These are phyloP conservation scores for Drosophila pachea DNA, from an alignment of 1,140 invertebrate species.

Conservation along the genomic window DNA sequence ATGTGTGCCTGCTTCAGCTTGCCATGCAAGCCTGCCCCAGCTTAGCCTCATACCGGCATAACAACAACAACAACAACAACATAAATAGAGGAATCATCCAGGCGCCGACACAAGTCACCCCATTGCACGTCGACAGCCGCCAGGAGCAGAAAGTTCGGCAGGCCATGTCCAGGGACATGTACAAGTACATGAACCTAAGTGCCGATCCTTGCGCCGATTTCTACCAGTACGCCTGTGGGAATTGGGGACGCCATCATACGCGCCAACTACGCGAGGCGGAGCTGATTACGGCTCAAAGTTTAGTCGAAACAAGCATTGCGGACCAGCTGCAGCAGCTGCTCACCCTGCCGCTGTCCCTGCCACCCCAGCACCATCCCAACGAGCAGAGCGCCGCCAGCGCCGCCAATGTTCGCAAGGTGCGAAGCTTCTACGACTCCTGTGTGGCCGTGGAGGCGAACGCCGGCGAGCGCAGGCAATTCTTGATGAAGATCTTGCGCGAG, in stretches of 20 bases:
- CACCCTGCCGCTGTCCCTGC: constrained; percentile 25
- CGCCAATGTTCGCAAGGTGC: constrained; percentile 82
- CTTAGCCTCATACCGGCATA: constrained; percentile 14
- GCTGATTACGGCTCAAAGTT: constrained; percentile 46
- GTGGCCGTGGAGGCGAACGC: constrained; percentile 80
- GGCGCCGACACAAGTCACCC: not conserved
- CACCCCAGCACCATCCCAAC: constrained; percentile 38
- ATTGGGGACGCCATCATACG: constrained; percentile 81
- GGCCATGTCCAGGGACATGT: constrained; percentile 81
- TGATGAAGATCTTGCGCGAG: constrained; percentile 52
- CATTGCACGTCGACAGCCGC: constrained; percentile 22
- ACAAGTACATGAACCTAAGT: constrained; percentile 86
- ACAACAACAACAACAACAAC: constrained; percentile 16
- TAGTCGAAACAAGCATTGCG: constrained; percentile 41
- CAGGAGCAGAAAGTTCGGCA: constrained; percentile 46
- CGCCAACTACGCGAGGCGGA: constrained; percentile 37
- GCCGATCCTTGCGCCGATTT: constrained; percentile 93
- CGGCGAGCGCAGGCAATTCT: constrained; percentile 35
- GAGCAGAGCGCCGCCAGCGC: constrained; percentile 23
- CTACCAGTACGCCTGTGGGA: constrained; percentile 82
- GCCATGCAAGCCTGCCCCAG: not conserved
- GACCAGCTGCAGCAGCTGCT: constrained; percentile 51
- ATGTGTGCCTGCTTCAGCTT: constrained; percentile 3
- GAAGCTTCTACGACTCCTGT: constrained; percentile 90
- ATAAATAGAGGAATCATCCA: constrained; percentile 30